These are phyloP conservation scores for Umimayanthus chanpuru DNA, from an alignment of 92 coral and sea anemone species.

Conservation along the genomic window DNA sequence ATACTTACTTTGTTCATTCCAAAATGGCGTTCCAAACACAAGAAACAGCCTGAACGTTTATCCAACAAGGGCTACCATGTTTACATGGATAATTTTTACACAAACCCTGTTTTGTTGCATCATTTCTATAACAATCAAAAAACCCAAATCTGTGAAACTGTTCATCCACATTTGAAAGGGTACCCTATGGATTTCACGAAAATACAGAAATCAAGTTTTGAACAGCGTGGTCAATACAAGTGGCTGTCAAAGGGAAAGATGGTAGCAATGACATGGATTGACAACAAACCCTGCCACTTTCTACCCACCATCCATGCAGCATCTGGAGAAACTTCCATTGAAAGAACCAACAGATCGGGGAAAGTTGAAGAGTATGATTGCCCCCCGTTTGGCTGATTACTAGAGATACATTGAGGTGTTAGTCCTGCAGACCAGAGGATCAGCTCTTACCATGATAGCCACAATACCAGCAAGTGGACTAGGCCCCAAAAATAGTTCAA, in stretches of 20 bases:
- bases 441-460: neutral
- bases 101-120: too few relatives aligned
- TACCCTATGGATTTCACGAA: too few relatives aligned
- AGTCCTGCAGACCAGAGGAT: neutral
- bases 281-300: neutral
- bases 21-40: too few relatives aligned
- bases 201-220: neutral
- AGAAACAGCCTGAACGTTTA: too few relatives aligned
- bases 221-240: neutral
- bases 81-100: too few relatives aligned
- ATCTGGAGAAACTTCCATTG: neutral
- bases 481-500: too few relatives aligned
- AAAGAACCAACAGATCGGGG: neutral
- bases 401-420: neutral
- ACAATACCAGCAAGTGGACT: slow-evolving; percentile 14
- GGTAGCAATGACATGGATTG: neutral
- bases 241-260: neutral
- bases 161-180: too few relatives aligned
- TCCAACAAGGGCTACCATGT: too few relatives aligned
- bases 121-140: too few relatives aligned
- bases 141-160: too few relatives aligned
- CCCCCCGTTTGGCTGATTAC: neutral
- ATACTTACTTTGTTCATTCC: too few relatives aligned
- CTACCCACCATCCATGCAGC: neutral
- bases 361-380: neutral